Base-by-base conservation (phyloP, 30 jellyfish, hydroid and myxozoan species). In the Aurelia sp. region DNA sequence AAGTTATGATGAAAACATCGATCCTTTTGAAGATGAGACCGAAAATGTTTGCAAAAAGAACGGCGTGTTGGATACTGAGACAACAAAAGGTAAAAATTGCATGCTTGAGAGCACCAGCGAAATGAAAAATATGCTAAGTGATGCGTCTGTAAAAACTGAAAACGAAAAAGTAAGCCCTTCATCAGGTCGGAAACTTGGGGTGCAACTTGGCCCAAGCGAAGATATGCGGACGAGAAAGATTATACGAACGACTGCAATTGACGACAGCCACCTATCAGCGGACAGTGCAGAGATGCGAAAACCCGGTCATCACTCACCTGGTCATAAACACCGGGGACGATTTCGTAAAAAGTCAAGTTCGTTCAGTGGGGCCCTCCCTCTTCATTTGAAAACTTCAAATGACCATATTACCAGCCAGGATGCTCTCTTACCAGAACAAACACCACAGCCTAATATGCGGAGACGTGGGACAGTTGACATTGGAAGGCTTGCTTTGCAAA, bases 331-430 rank as follows among this genome's bases (percentile, higher is more conserved):
- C 22, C 59, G 70, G 19, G 67, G 41, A 17, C 96, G 90, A 13
- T 52, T 76, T 78, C 89, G 96, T n/a, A 87, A 87, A 67, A 87
- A 87, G 64, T 87, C 96, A 13, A 87, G 88, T 78, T 87, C 96
- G 17, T 87, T 87, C 74, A 78, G 90, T 79, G 96, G 96, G 3
- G 82, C 75, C 41, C 48, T 87, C 74, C 96, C 96, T 10, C 47
- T 87, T 58, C 27, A 16, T 31, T 31, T 59, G 11, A 48, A 67
- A 30, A 20, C 67, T 4, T 74, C 63, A 11, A 65, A 61, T 22
- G 89, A 85, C 21, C 61, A 9, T 12, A 62, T 13, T 6, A 51
- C 68, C 31, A 88, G 8, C 3, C 20, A 12, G 17, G 68, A 21
- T 11, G 4, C n/a, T 19, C 15, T 40, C 11, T 52, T 82, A 20